These are phyloP conservation scores for Tetropium fuscum DNA, from an alignment of 2,888 invertebrate genomes.

Conservation along the genomic window DNA sequence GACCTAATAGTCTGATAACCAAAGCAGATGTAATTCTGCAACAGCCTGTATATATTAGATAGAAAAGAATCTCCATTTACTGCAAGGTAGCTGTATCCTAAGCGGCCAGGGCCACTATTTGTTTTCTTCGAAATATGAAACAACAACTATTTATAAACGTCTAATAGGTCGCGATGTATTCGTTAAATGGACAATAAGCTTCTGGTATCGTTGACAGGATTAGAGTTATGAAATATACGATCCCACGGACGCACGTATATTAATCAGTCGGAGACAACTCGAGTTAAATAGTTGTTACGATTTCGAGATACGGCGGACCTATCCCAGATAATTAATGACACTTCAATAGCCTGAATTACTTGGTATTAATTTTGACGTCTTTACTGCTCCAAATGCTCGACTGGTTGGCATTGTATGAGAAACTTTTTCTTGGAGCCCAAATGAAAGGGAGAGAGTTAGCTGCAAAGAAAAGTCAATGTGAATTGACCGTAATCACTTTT, in stretches of 20 bases:
- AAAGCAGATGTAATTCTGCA: too few relatives aligned
- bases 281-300: constrained; percentile 36
- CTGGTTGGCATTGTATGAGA: background rate
- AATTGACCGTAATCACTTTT: too few relatives aligned
- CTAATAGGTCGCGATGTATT: constrained; percentile 27
- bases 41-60: too few relatives aligned
- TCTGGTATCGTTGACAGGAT: constrained; percentile 38
- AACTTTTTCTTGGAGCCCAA: too few relatives aligned
- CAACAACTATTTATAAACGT: constrained; percentile 35
- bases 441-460: too few relatives aligned
- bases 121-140: constrained; percentile 25
- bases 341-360: constrained; percentile 24
- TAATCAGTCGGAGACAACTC: constrained; percentile 43
- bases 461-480: too few relatives aligned
- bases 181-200: constrained; percentile 34
- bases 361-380: constrained; percentile 30
- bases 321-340: constrained; percentile 33
- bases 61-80: too few relatives aligned
- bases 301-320: constrained; percentile 20
- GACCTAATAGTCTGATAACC: too few relatives aligned
- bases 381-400: constrained; percentile 14
- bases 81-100: too few relatives aligned
- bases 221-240: constrained; percentile 43
- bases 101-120: too few relatives aligned
- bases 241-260: constrained; percentile 35